phyloP scores from a whole-genome alignment of 2,113 vertebrate species.

The Leptobrachium leishanense region DNA sequence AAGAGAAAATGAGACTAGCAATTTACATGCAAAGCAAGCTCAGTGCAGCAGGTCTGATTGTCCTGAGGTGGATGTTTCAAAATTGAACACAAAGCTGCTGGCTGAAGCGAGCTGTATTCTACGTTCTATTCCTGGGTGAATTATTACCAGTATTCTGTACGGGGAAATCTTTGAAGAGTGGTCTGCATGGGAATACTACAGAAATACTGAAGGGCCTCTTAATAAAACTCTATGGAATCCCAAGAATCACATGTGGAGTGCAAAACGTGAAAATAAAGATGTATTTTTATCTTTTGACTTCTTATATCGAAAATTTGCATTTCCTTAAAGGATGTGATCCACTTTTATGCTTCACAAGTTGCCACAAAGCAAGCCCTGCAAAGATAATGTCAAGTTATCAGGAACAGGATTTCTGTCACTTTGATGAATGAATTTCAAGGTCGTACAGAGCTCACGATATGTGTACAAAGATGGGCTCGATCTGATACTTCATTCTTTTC shows the following conservation, averaged over 20 bases:
- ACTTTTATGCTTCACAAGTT: slow-evolving; percentile 17
- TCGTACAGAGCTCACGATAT: slow-evolving; percentile 15
- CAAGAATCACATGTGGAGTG: neutral
- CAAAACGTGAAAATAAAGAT: neutral
- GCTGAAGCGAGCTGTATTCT: neutral
- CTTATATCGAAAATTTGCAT: slow-evolving; percentile 13
- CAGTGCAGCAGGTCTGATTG: neutral
- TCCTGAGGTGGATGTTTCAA: neutral
- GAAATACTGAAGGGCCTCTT: neutral
- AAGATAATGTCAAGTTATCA: slow-evolving; percentile 11
- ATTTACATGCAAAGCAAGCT: neutral
- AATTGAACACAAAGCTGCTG: neutral
- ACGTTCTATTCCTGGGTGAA: neutral
- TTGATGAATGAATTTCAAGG: slow-evolving; percentile 18
- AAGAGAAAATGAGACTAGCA: neutral
- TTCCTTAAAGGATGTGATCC: slow-evolving; percentile 9
- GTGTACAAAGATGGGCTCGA: slow-evolving; percentile 7
- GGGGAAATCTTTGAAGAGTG: slow-evolving; percentile 12
- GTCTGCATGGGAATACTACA: slow-evolving; percentile 20
- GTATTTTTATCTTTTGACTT: slow-evolving; percentile 26
- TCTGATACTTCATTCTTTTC: neutral
- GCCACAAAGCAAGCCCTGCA: neutral
- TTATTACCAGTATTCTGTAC: neutral
- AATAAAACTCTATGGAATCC: slow-evolving; percentile 7
- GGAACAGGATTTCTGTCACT: slow-evolving; percentile 18